phyloP scores from a whole-genome alignment of 2,113 vertebrate species.

The Megaptera novaeangliae region DNA sequence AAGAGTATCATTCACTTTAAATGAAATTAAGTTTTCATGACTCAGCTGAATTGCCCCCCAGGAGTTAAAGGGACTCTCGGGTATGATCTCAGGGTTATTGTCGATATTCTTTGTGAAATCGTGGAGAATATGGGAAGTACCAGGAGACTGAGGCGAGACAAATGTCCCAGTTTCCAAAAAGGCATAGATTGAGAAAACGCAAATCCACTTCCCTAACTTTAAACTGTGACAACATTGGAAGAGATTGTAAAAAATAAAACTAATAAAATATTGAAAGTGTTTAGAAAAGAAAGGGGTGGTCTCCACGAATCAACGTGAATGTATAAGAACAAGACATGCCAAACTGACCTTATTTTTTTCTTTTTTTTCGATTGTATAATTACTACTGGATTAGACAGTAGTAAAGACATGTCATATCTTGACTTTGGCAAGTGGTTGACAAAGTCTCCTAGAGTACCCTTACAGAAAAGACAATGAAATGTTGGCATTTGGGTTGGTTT shows the following conservation, averaged over 20 bases:
- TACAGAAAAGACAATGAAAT: neutral
- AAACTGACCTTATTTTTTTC: neutral
- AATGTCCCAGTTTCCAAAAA: neutral
- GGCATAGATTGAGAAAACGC: neutral
- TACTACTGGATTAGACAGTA: slow-evolving; percentile 13
- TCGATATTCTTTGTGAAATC: neutral
- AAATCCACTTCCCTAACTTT: neutral
- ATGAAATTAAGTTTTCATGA: neutral
- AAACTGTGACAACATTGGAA: neutral
- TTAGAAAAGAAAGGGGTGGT: neutral
- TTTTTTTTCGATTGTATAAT: neutral
- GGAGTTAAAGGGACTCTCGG: neutral
- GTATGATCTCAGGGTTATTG: neutral
- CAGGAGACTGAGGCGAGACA: neutral
- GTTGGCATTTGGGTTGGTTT: neutral
- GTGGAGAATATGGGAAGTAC: neutral
- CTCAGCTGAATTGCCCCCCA: neutral
- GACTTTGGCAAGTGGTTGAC: slow-evolving; percentile 21
- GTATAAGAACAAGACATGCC: neutral
- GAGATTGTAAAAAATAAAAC: neutral
- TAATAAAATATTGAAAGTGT: neutral
- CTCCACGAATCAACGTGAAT: neutral
- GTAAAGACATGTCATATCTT: neutral
- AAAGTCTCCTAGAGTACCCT: neutral
- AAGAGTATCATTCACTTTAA: slow-evolving; percentile 11